These are phyloP conservation scores for Amphiduros pacificus DNA, from an alignment of 2,888 invertebrate species.

Conservation along the genomic window DNA sequence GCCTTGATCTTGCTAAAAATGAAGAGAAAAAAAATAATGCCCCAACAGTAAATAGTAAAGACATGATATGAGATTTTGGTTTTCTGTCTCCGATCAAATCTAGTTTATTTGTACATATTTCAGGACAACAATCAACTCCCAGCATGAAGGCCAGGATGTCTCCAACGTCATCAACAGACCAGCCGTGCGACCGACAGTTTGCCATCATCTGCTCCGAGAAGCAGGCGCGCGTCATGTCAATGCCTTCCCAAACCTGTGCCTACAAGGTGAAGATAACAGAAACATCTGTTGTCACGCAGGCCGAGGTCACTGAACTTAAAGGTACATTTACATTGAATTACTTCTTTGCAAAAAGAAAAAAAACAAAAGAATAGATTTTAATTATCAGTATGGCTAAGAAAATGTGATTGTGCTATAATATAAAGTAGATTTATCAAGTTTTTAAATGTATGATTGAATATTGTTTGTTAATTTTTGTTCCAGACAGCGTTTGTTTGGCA, in stretches of 20 bases:
- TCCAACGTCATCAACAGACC: conserved; percentile 61
- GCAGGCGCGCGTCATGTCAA: conserved; percentile 74
- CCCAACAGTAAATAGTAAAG: too few relatives aligned
- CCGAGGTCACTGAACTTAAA: conserved; percentile 86
- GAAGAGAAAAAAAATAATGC: too few relatives aligned
- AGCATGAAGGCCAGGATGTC: conserved; percentile 49
- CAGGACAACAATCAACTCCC: conserved; percentile 49
- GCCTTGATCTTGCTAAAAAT: too few relatives aligned
- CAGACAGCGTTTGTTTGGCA: conserved; percentile 92
- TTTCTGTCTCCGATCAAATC: too few relatives aligned
- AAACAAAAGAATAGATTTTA: too few relatives aligned
- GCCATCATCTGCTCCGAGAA: conserved; percentile 92
- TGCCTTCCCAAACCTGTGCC: conserved; percentile 93
- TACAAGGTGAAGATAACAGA: conserved; percentile 90
- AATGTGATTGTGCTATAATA: too few relatives aligned
- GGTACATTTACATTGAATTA: conserved; percentile 56
- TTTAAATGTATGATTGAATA: too few relatives aligned
- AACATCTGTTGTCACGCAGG: conserved; percentile 89
- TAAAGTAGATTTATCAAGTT: too few relatives aligned
- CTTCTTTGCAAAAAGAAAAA: too few relatives aligned
- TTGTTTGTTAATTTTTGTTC: not conserved
- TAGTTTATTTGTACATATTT: too few relatives aligned
- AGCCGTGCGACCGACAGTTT: conserved; percentile 80
- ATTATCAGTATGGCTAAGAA: too few relatives aligned
- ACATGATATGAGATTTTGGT: too few relatives aligned